Base-by-base conservation (phyloP, 2,888 invertebrate species). In the Rhamphomyia laevipes region DNA sequence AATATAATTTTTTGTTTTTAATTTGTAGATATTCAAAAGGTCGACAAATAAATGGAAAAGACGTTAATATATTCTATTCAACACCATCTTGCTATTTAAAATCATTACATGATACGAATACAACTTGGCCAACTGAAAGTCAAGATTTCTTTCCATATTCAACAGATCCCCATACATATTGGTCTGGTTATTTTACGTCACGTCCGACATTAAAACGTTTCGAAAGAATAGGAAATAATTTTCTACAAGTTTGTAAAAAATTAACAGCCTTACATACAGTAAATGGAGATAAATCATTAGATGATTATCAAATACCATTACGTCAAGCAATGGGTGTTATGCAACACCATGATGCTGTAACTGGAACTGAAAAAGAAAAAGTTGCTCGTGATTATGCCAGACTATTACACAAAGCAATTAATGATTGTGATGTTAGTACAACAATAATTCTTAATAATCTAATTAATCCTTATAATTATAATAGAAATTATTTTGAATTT, bases 101-200 rank as follows among this genome's bases (percentile, higher is more conserved):
- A 61, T 78, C 87, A 0, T 73, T 90, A 0, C 77, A 84, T 55
- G 81, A 86, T 51, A 75, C 81, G 1, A 77, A 82, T 10, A 72
- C 80, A 10, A 77, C 78, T 0, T 80, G 86, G 73, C 75, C 83
- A 0, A 76, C 76, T 0, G 92, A 92, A 65, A 72, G 73, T 1
- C 90, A 91, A 59, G 94, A 94, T 62, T 93, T 91, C 72, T 91
- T 94, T 68, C 93, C 94, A 0, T 94, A 90, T 68, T 86, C 91
- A 1, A 86, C 85, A 41, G 86, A 86, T 62, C 77, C 81, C 0
- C 84, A 92, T 60, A 76, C 88, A 0, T 96, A 82, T 63, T 97
- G 96, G 97, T 93, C 94, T 0, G 96, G 96, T 0, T 91, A 88
- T 62, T 91, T 82, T 62, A 84, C 86, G 0, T 90, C 90, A 0